Evolutionary conservation across 2,888 invertebrate species (phyloP).

Genomic region (Melolontha melolontha): DNA sequence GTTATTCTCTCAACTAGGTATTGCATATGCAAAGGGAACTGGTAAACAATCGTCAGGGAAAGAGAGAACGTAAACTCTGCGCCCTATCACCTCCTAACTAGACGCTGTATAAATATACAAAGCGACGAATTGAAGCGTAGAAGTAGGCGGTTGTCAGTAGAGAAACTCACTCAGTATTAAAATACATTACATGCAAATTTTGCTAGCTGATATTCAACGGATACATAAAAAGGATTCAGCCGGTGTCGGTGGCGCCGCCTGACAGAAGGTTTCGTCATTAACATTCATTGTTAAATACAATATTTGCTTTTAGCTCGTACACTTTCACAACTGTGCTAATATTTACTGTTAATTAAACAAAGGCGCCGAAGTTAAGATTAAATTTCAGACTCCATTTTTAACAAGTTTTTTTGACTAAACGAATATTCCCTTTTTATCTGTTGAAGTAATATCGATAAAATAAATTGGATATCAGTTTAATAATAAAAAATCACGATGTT

Average conservation of each 20-base stretch:
- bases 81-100: slow-evolving; percentile 49
- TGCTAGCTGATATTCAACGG: slow-evolving; percentile 30
- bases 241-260: slow-evolving; percentile 24
- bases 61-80: slow-evolving; percentile 34
- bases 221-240: slow-evolving; percentile 25
- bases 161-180: slow-evolving; percentile 52
- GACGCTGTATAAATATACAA: slow-evolving; percentile 48
- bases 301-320: slow-evolving; percentile 55
- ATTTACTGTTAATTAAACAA: slow-evolving; percentile 61
- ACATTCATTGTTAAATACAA: slow-evolving; percentile 60
- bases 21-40: slow-evolving; percentile 31
- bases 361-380: slow-evolving; percentile 49
- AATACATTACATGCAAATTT: slow-evolving; percentile 60
- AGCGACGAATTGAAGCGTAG: slow-evolving; percentile 43
- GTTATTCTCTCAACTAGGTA: slow-evolving; percentile 21
- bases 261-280: slow-evolving; percentile 53
- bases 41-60: slow-evolving; percentile 10
- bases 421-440: too few relatives aligned
- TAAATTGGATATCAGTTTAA: too few relatives aligned
- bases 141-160: slow-evolving; percentile 37
- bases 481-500: too few relatives aligned
- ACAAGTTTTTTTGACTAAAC: neutral
- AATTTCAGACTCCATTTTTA: slow-evolving; percentile 41
- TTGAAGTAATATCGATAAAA: too few relatives aligned
- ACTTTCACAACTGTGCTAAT: slow-evolving; percentile 59